Conservation (phyloP, 2,888 invertebrate genomes). For the Bruchidius siliquastri region DNA sequence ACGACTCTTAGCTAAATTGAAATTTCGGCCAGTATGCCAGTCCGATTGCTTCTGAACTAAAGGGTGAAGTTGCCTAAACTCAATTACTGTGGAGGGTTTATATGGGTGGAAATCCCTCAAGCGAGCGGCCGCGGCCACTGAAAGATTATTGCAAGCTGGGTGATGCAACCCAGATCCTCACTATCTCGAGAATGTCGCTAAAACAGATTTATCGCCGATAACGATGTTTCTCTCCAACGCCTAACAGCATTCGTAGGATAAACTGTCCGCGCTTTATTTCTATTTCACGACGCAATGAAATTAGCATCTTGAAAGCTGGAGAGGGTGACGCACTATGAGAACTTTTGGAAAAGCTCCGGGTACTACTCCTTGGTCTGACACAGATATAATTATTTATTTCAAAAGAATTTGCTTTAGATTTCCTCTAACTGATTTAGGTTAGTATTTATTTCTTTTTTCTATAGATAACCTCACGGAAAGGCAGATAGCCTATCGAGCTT, state of each 20-base stretch:
- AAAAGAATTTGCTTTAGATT: too few species aligned
- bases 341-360: too few species aligned
- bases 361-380: too few species aligned
- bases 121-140: not conserved
- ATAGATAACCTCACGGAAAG: too few species aligned
- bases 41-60: constrained; percentile 27
- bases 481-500: too few species aligned
- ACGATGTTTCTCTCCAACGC: not conserved
- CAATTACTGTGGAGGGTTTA: constrained; percentile 4
- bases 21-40: constrained; percentile 26
- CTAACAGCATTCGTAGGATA: not conserved
- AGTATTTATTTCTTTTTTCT: too few species aligned
- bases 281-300: too few species aligned
- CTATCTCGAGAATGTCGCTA: not conserved
- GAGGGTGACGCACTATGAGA: too few species aligned
- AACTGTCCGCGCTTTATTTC: not conserved
- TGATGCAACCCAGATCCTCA: not conserved
- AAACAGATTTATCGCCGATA: not conserved
- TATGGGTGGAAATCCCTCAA: not conserved
- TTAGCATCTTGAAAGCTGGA: too few species aligned
- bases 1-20: constrained; percentile 30
- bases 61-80: constrained; percentile 24
- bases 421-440: too few species aligned
- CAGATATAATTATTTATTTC: too few species aligned
- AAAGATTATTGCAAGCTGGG: not conserved